Evolutionary conservation across 2,888 invertebrate species (phyloP).

Genomic region (Desoria tigrina): DNA sequence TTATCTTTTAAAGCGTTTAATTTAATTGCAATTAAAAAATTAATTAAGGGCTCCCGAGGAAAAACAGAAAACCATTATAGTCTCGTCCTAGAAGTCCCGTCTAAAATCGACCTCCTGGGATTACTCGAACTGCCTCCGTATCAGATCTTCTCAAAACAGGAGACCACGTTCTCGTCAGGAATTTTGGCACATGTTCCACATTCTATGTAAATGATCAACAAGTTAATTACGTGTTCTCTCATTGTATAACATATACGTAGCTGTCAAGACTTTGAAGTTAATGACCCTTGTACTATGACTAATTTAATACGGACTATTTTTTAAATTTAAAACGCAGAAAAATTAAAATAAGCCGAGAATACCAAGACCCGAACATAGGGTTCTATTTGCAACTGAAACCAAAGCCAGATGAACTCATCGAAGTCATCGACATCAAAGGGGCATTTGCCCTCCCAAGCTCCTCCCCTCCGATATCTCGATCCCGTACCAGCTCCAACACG

Average conservation of each 20-base stretch:
- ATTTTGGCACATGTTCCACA: conserved; percentile 38
- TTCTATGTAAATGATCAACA: conserved; percentile 30
- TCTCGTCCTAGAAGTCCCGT: conserved; percentile 31
- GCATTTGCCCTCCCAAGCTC: conserved; percentile 19
- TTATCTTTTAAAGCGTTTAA: too few relatives aligned
- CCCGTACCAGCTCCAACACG: too few relatives aligned
- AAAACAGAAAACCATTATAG: conserved; percentile 29
- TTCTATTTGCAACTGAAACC: conserved; percentile 32
- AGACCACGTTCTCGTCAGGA: conserved; percentile 38
- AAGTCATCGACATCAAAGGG: conserved; percentile 35
- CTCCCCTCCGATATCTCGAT: too few relatives aligned
- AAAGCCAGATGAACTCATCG: conserved; percentile 31
- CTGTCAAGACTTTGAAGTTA: neutral
- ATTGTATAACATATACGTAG: too few relatives aligned
- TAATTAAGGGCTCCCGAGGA: conserved; percentile 31
- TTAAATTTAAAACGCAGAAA: too few relatives aligned
- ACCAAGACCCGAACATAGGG: conserved; percentile 37
- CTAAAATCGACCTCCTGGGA: conserved; percentile 29
- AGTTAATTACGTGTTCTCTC: neutral
- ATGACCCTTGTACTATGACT: too few relatives aligned
- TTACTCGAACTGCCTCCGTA: conserved; percentile 34
- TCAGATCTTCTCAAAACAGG: conserved; percentile 33
- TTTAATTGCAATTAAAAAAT: too few relatives aligned
- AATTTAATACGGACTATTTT: too few relatives aligned
- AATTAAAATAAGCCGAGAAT: conserved; percentile 35